Conservation (phyloP, 2,888 invertebrate genomes). For the Mellilla xanthometata region DNA sequence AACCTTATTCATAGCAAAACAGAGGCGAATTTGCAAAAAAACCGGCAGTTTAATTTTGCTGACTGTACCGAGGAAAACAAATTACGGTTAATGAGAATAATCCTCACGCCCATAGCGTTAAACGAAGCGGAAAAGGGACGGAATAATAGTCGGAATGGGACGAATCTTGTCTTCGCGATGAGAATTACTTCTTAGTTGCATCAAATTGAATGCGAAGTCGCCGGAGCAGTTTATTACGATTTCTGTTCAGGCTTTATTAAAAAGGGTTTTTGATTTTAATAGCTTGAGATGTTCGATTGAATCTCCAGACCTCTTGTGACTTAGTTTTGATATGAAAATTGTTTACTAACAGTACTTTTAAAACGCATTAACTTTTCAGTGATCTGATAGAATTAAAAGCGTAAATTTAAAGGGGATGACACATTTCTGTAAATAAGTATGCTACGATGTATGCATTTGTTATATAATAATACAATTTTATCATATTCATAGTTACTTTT, state of each 20-base stretch:
- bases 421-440: too few relatives aligned
- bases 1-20: slow-evolving; percentile 2
- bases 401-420: too few relatives aligned
- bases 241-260: slow-evolving; percentile 22
- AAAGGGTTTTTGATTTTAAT: slow-evolving; percentile 9
- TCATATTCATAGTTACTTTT: too few relatives aligned
- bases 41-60: slow-evolving; percentile 15
- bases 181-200: slow-evolving; percentile 39
- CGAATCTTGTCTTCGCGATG: slow-evolving; percentile 42
- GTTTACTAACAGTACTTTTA: too few relatives aligned
- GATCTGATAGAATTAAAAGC: too few relatives aligned
- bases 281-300: not conserved
- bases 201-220: slow-evolving; percentile 36
- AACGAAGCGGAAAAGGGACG: slow-evolving; percentile 49
- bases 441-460: too few relatives aligned
- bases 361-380: too few relatives aligned
- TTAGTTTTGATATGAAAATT: too few relatives aligned
- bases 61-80: slow-evolving; percentile 40
- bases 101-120: slow-evolving; percentile 40
- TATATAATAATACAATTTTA: too few relatives aligned
- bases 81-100: slow-evolving; percentile 51
- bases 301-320: too few relatives aligned
- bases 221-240: slow-evolving; percentile 19
- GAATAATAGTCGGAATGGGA: slow-evolving; percentile 38
- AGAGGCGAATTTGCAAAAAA: slow-evolving; percentile 9